Percentiles rank a stretch among this genome's conserved stretches.
phyloP scores from a whole-genome alignment of 2,113 vertebrate genomes.

The Boleophthalmus pectinirostris region DNA sequence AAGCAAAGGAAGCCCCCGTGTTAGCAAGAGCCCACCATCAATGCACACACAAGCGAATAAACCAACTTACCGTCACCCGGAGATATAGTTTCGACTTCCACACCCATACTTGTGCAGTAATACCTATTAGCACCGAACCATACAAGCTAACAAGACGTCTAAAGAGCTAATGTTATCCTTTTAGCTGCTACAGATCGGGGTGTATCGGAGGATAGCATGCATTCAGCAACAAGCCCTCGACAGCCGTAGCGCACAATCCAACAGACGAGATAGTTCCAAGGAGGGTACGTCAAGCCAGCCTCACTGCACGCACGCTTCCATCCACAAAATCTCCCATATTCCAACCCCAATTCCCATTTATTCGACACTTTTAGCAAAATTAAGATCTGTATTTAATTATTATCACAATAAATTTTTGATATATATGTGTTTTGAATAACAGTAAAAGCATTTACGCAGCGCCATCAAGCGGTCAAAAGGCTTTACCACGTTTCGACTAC shows the following conservation, averaged over 20 bases:
- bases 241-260: slow-evolving; percentile 16
- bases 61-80: slow-evolving; percentile 88
- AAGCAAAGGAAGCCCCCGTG: slow-evolving; percentile 4
- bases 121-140: slow-evolving; percentile 32
- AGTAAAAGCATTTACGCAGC: background rate
- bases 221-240: slow-evolving; percentile 37
- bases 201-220: slow-evolving; percentile 42
- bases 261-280: slow-evolving; percentile 32
- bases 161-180: slow-evolving; percentile 6
- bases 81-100: slow-evolving; percentile 95
- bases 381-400: background rate
- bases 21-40: slow-evolving; percentile 20
- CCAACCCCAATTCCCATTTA: background rate
- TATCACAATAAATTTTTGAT: background rate
- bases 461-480: background rate
- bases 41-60: slow-evolving; percentile 27
- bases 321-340: background rate
- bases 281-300: slow-evolving; percentile 26
- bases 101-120: slow-evolving; percentile 82
- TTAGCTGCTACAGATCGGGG: slow-evolving; percentile 35
- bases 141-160: slow-evolving; percentile 29
- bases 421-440: background rate
- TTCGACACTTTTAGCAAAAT: background rate
- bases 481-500: slow-evolving; percentile 23
- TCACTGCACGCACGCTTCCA: slow-evolving; percentile 9